Conservation (phyloP, 1,140 invertebrate genomes). For the Aricia agestis region DNA sequence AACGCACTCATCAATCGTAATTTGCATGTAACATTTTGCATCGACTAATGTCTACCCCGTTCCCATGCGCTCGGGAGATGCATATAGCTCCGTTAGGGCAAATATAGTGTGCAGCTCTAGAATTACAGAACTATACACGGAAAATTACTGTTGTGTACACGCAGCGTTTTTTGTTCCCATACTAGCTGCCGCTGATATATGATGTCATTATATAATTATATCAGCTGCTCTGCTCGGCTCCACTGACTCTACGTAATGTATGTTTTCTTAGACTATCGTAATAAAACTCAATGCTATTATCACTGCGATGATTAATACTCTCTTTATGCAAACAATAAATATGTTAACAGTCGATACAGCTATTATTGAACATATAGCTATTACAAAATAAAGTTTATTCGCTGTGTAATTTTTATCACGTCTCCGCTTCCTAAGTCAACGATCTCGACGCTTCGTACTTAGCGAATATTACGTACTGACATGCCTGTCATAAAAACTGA, state of each 20-base stretch:
- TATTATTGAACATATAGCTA: neutral
- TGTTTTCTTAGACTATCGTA: conserved; percentile 21
- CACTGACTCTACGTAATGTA: conserved; percentile 33
- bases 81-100: conserved; percentile 63
- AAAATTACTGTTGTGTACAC: conserved; percentile 62
- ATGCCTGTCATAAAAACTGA: neutral
- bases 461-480: neutral
- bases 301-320: neutral
- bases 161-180: conserved; percentile 51
- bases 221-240: conserved; percentile 38
- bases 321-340: neutral
- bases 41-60: conserved; percentile 24
- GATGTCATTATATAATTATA: conserved; percentile 51
- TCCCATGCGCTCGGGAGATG: conserved; percentile 60
- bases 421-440: neutral
- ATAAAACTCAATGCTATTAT: conserved; percentile 14
- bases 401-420: neutral
- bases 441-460: neutral
- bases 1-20: neutral
- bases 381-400: neutral
- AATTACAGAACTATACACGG: conserved; percentile 57
- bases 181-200: conserved; percentile 35
- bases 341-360: neutral
- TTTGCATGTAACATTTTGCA: neutral
- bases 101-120: conserved; percentile 56